Percentiles rank a stretch among this genome's conserved stretches.
phyloP scores from a whole-genome alignment of 1,140 invertebrate genomes.

The Acromyrmex echinatior region DNA sequence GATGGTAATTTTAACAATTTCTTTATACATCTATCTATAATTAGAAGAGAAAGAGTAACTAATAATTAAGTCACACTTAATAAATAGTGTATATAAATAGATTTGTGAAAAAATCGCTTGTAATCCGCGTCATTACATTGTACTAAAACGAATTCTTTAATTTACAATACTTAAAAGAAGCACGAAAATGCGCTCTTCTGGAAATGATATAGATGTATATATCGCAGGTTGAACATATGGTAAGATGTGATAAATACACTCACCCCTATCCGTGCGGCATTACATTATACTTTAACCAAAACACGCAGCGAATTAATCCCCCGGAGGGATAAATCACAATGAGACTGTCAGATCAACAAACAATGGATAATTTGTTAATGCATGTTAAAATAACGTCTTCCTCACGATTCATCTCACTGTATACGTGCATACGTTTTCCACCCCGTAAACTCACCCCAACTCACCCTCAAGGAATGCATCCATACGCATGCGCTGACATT shows the following conservation, averaged over 20 bases:
- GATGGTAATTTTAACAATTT: too few species aligned
- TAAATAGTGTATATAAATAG: not conserved
- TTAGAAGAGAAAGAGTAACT: not conserved
- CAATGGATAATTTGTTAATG: not conserved
- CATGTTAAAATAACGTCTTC: not conserved
- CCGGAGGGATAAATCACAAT: not conserved
- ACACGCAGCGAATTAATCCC: not conserved
- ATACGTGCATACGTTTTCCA: not conserved
- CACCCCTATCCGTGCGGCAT: not conserved
- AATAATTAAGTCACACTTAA: not conserved
- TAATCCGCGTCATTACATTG: not conserved
- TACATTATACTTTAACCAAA: conserved; percentile 20
- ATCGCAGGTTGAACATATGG: not conserved
- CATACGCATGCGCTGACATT: conserved; percentile 8
- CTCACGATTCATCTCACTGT: not conserved
- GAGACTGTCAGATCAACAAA: not conserved
- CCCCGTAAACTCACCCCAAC: conserved; percentile 24
- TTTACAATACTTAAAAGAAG: not conserved
- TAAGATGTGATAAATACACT: not conserved
- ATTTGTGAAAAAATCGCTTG: not conserved
- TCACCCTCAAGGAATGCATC: conserved; percentile 9
- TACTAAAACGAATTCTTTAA: not conserved
- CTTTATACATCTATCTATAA: not conserved
- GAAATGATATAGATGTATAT: not conserved
- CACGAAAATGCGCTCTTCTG: not conserved